Base-by-base conservation (phyloP, 2,113 vertebrate genomes). In the Lophura nycthemera region DNA sequence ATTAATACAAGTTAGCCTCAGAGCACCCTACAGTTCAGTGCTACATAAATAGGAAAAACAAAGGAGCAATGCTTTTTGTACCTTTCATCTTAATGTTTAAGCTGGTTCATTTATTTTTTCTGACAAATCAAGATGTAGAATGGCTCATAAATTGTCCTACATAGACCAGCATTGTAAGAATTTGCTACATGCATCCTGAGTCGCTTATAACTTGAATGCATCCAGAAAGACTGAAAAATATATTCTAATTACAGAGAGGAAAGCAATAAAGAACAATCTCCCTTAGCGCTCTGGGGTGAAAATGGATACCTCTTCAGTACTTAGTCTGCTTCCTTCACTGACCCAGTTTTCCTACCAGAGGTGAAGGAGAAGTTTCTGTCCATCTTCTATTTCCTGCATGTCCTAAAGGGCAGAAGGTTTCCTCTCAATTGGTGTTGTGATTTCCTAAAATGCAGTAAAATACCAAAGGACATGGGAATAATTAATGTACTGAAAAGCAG, bases 1-100 rank as follows among this genome's bases (percentile, higher is more conserved):
- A 93, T 89, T 94, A 96, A 96, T 85, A 67, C 48, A 95, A 73
- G 40, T 73, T 91, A 86, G 74, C 85, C 78, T 91, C 94, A 85
- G 56, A 79, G 30, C 45, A 67, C 24, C 67, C n/a, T 76, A 76
- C 54, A 92, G 71, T 93, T 96, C 91, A 93, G 63, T 88, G 83
- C 72, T 96, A 94, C 83, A 77, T 83, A 95, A 92, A 88, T 80
- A 92, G 59, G 22, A 87, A 81, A 89, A 93, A 27, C 29, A 91
- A 79, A 76, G 13, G 25, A 69, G 22, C 16, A 43, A 21, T 38
- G 34, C 1, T 67, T 89, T 42, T 48, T 57, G 10, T 47, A 73
- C 15, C 36, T 84, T 93, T 89, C 54, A 79, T 60, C n/a, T 54
- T 69, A 38, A 83, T 70, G 86, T 94, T 86, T 66, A 32, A 64